A percentile compares a stretch with the other conserved stretches of the same genome.
phyloP scores from a whole-genome alignment of 1,140 invertebrate species.

The Triops longicaudatus region DNA sequence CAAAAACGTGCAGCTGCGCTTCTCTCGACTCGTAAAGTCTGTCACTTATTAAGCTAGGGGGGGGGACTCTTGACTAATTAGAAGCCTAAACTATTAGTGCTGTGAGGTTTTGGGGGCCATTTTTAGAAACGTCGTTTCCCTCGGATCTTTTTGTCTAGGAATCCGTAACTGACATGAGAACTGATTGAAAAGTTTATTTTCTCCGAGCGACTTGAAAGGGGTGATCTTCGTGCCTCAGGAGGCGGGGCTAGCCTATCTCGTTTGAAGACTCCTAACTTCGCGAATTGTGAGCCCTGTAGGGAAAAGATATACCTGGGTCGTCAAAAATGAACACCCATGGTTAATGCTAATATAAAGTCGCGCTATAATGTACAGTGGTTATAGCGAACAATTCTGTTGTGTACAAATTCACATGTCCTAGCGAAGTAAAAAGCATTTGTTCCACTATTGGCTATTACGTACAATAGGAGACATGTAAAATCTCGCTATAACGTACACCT shows the following conservation, averaged over 20 bases:
- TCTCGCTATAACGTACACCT: too few species aligned
- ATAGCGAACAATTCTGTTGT: too few species aligned
- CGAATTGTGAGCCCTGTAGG: too few species aligned
- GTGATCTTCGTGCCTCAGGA: too few species aligned
- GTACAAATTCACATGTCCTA: too few species aligned
- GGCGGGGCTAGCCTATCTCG: background rate
- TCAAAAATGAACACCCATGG: too few species aligned
- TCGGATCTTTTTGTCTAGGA: background rate
- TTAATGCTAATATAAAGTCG: too few species aligned
- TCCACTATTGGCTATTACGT: too few species aligned
- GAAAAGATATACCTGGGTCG: too few species aligned
- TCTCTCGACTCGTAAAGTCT: conserved; percentile 7
- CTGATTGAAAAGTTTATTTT: background rate
- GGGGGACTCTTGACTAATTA: conserved; percentile 1
- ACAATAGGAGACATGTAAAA: too few species aligned
- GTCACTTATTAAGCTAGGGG: background rate
- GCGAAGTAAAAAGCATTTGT: too few species aligned
- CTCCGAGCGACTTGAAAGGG: too few species aligned
- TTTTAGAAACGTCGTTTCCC: background rate
- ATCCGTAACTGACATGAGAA: background rate
- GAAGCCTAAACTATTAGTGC: background rate
- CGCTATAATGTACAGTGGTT: background rate
- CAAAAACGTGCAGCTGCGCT: background rate
- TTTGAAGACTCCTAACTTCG: background rate
- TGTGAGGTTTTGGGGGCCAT: background rate